Evolutionary conservation across 1,140 invertebrate genomes (phyloP).

Genomic region (Brachystomella parvula): DNA sequence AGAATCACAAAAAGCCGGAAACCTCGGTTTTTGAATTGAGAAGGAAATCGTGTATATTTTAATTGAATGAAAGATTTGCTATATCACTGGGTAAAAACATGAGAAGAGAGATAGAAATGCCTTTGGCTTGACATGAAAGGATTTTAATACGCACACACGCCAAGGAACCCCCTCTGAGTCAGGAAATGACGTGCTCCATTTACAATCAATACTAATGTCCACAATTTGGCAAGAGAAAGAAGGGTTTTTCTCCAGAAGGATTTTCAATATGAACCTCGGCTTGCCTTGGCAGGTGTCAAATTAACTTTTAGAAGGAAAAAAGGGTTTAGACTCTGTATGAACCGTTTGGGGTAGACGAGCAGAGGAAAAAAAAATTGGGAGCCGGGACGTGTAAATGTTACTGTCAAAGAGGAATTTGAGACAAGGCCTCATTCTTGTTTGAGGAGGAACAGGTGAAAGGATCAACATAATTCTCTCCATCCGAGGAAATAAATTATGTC

Average conservation of each 20-base stretch:
- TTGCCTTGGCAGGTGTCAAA: slow-evolving; percentile 10
- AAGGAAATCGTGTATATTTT: too few species aligned
- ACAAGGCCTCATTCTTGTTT: not conserved
- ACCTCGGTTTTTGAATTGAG: too few species aligned
- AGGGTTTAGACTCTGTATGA: not conserved
- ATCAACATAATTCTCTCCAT: not conserved
- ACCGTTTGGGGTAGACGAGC: not conserved
- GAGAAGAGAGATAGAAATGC: too few species aligned
- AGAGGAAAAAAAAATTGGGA: not conserved
- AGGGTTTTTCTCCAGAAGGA: not conserved
- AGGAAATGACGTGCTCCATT: too few species aligned
- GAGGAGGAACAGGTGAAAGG: slow-evolving; percentile 3
- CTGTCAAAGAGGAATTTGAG: not conserved
- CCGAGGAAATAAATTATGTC: not conserved
- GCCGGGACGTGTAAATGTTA: not conserved
- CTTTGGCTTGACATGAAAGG: too few species aligned
- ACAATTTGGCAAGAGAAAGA: not conserved
- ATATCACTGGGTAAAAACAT: too few species aligned
- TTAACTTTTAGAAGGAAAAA: slow-evolving; percentile 1
- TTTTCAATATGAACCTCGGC: slow-evolving; percentile 1
- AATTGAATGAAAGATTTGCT: too few species aligned
- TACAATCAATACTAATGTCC: slow-evolving; percentile 8
- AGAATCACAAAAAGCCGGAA: too few species aligned
- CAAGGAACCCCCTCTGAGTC: too few species aligned
- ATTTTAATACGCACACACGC: too few species aligned